These are phyloP conservation scores for Eurois occulta DNA, from an alignment of 2,888 invertebrate species.

Conservation along the genomic window DNA sequence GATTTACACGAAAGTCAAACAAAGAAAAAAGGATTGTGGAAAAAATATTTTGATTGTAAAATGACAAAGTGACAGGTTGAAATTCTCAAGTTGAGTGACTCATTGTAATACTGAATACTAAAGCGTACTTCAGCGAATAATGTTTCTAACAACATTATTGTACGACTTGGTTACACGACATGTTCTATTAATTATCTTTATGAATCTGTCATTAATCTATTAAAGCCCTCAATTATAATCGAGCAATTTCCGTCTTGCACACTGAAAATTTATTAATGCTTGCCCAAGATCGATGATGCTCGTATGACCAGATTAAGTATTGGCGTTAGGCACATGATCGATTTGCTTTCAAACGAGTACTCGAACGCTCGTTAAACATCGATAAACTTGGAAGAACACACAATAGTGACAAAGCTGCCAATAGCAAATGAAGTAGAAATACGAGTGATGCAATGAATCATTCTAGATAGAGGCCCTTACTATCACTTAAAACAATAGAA, in stretches of 20 bases:
- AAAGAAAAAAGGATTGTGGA: neutral
- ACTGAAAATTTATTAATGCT: slow-evolving; percentile 54
- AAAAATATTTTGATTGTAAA: too few species aligned
- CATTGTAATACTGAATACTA: neutral
- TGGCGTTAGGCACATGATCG: slow-evolving; percentile 23
- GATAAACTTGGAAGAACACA: slow-evolving; percentile 34
- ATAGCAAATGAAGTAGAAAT: slow-evolving; percentile 4
- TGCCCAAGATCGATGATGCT: slow-evolving; percentile 50
- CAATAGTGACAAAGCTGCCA: slow-evolving; percentile 22
- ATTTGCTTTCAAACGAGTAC: slow-evolving; percentile 36
- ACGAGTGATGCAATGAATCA: slow-evolving; percentile 24
- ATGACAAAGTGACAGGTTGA: neutral
- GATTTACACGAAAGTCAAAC: neutral
- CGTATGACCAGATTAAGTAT: slow-evolving; percentile 52
- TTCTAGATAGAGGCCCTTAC: slow-evolving; percentile 1
- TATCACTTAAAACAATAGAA: slow-evolving; percentile 40
- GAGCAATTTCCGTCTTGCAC: slow-evolving; percentile 45
- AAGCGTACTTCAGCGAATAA: neutral
- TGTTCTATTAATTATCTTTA: slow-evolving; percentile 18
- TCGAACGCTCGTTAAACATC: slow-evolving; percentile 41
- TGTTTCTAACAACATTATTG: slow-evolving; percentile 8
- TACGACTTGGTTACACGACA: neutral
- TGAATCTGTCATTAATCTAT: slow-evolving; percentile 41
- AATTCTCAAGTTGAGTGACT: neutral
- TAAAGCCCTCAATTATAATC: slow-evolving; percentile 40